Evolutionary conservation across 2,113 vertebrate species (phyloP), one percentile per base, ranked within the genome.

Genomic region (Ceyx cyanopectus): DNA sequence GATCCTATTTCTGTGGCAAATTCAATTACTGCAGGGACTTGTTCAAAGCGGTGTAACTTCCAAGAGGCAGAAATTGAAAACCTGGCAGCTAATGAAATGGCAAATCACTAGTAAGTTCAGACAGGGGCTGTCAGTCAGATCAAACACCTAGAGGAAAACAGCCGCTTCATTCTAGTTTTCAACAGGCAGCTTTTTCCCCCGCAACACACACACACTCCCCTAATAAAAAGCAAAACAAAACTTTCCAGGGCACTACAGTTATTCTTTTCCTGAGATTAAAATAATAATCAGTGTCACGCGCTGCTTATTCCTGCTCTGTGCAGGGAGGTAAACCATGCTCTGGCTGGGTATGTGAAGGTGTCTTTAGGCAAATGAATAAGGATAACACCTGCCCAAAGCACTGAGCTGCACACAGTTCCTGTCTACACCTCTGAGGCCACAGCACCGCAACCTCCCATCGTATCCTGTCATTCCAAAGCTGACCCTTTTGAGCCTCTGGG

Each of bases 21-120:
- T 99, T 99, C 99, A 99, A 99, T 99, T 99, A 99, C 98, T 98
- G 98, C 85, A 98, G 98, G 97, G 98, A 98, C 98, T 99, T 99
- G 98, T 99, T 99, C 98, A 98, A 98, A 99, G 98, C 97, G 97
- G 98, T 98, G 98, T 98, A 98, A 99, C 98, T 99, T 99, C 98
- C 98, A 99, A 98, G 98, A 98, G 98, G 98, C 97, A 98, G 98
- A 99, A 99, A 99, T 99, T 99, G 99, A 99, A 99, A 98, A 98
- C 97, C 98, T 98, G 98, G 99, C 98, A 98, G 98, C 98, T 99
- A 99, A 98, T 99, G 98, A 99, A 99, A 99, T 79, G 97, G 98
- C 98, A 99, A 99, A 99, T 98, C 98, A 98, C 98, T 98, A 96
- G 97, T 97, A 98, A 97, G 98, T 98, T 98, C 98, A 97, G 98